Base-by-base conservation (phyloP, 2,797 vertebrate genomes). In the Myotis myotis region DNA sequence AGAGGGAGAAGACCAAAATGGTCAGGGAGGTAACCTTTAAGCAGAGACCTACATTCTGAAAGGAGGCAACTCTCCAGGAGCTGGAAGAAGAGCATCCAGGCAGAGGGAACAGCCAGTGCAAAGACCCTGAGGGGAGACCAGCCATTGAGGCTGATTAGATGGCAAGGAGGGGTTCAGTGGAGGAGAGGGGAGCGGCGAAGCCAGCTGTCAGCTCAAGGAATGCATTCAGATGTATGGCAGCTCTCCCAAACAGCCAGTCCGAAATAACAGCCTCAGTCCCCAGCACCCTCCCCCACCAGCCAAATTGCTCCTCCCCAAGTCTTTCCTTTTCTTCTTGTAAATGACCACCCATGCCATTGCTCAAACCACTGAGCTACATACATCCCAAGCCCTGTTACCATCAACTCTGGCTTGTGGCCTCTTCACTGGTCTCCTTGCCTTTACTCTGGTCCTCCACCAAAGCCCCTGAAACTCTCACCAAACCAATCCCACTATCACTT, bases 31-130 rank as follows among this genome's bases (percentile, higher is more conserved):
- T 62, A n/a, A 84, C 23, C 8, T 30, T 47, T 72, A 87, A 82
- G 62, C 15, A 22, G 57, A 83, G 20, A 71, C 28, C 33, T 74
- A 80, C 49, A 62, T 41, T 25, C 70, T 11, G 33, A 89, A 84
- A 89, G 96, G 97, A 98, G 96, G 97, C 97, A 97, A 98, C 95
- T 25, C 66, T 92, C 71, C 92, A 84, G 49, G 13, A 64, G 72
- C 19, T 91, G 66, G 36, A 90, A 62, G 44, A 83, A 79, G 76
- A 71, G 33, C 20, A 20, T 38, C 25, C 22, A 28, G 62, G 51
- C 60, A 85, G 76, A 91, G 7, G 79, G 44, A 53, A 84, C 22
- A 84, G 36, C 16, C 25, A 33, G 44, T 19, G 49, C 41, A 64
- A 86, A 87, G 49, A 60, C 11, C 44, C 64, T 16, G 53, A 80